Conservation (phyloP, 2,888 invertebrate genomes). For the Pyralis farinalis region DNA sequence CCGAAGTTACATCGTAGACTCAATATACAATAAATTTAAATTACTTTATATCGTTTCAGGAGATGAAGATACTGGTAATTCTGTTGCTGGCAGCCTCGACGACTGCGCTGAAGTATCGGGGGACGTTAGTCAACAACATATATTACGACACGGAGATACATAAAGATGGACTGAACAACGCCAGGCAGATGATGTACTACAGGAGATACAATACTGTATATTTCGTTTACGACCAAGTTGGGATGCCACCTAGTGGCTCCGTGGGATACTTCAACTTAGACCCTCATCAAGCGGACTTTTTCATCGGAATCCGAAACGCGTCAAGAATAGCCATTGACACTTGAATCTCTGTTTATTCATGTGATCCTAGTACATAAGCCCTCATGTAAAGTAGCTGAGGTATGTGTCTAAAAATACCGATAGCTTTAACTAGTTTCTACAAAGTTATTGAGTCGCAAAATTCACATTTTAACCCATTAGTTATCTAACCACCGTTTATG, state of each 20-base stretch:
- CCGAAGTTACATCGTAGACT: too few relatives aligned
- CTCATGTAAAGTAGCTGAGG: too few relatives aligned
- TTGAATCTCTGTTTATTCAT: too few relatives aligned
- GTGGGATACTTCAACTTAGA: constrained; percentile 49
- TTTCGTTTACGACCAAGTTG: constrained; percentile 54
- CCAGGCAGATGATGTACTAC: constrained; percentile 50
- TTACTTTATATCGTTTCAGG: constrained; percentile 12
- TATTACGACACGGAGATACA: constrained; percentile 54
- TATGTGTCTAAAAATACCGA: too few relatives aligned
- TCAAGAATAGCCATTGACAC: constrained; percentile 57
- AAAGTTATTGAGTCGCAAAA: too few relatives aligned
- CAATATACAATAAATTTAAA: too few relatives aligned
- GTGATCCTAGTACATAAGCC: too few relatives aligned
- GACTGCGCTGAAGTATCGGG: constrained; percentile 39
- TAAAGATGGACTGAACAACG: constrained; percentile 56
- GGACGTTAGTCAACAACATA: constrained; percentile 46
- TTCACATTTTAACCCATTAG: background rate
- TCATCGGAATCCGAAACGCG: constrained; percentile 59
- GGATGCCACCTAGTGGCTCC: constrained; percentile 28
- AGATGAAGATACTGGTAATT: constrained; percentile 32
- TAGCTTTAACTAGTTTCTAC: background rate
- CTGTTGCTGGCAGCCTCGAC: constrained; percentile 23
- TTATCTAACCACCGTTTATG: background rate
- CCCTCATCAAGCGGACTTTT: constrained; percentile 36
- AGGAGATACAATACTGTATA: constrained; percentile 55